Evolutionary conservation across 2,797 vertebrate species (phyloP).

Genomic region (Enteromius unitaeniatus): DNA sequence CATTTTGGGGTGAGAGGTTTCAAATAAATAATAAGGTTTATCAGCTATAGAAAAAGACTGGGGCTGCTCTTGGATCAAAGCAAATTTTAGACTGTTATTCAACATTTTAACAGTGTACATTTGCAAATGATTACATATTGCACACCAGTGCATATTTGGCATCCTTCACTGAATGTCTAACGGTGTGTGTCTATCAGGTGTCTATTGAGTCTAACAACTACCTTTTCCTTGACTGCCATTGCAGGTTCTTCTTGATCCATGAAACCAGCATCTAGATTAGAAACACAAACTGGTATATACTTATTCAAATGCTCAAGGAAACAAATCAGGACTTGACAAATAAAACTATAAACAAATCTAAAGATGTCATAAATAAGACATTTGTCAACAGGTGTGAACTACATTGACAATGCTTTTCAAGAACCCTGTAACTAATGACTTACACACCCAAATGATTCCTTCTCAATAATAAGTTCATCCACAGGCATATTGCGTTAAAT

Average conservation of each 20-base stretch:
- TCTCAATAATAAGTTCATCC: neutral
- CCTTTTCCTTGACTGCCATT: slow-evolving; percentile 28
- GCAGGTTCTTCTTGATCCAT: neutral
- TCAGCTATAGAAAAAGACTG: too few species aligned
- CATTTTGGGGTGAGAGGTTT: neutral
- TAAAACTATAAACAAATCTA: neutral
- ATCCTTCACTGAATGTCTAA: slow-evolving; percentile 64
- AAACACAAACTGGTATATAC: neutral
- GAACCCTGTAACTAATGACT: neutral
- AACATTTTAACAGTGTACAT: neutral
- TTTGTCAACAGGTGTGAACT: neutral
- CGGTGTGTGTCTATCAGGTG: neutral
- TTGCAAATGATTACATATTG: neutral
- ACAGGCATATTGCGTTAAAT: neutral
- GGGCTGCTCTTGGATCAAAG: neutral
- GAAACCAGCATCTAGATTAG: slow-evolving; percentile 31
- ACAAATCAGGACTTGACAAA: neutral
- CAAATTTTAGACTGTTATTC: neutral
- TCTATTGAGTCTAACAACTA: slow-evolving; percentile 18
- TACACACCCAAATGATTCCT: neutral
- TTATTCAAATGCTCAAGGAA: neutral
- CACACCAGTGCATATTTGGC: neutral
- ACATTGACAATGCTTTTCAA: neutral
- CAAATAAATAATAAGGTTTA: neutral
- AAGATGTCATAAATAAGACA: neutral